Evolutionary conservation across 2,888 invertebrate genomes (phyloP).

Genomic region (Watsonalla binaria): DNA sequence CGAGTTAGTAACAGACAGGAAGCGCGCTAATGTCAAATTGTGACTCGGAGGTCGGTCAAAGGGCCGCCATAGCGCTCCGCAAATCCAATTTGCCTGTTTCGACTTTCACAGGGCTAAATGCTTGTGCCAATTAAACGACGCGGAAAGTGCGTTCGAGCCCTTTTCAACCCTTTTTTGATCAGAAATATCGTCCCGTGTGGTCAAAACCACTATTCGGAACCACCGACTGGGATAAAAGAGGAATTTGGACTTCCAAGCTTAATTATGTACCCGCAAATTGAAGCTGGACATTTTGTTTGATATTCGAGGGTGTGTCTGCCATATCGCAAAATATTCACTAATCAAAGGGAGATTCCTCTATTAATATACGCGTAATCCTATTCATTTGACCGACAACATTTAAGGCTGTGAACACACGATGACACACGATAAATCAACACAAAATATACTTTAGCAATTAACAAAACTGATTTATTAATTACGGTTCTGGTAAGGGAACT

Average conservation of each 20-base stretch:
- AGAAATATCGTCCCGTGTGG: constrained; percentile 36
- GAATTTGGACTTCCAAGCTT: constrained; percentile 28
- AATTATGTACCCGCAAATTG: constrained; percentile 28
- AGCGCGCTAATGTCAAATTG: constrained; percentile 61
- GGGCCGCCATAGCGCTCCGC: constrained; percentile 50
- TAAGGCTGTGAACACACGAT: not conserved
- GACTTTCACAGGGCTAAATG: constrained; percentile 64
- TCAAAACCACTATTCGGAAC: constrained; percentile 37
- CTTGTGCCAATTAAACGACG: constrained; percentile 71
- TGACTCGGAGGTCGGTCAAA: constrained; percentile 63
- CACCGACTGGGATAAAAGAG: constrained; percentile 39
- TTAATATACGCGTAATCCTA: not conserved
- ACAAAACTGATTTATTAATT: no score
- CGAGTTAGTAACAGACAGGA: constrained; percentile 55
- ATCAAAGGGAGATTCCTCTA: not conserved
- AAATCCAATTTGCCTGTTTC: constrained; percentile 73
- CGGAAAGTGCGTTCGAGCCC: constrained; percentile 60
- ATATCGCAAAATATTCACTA: not conserved
- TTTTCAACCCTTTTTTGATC: constrained; percentile 50
- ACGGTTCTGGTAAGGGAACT: no score
- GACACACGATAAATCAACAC: no score
- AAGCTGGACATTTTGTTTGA: constrained; percentile 24
- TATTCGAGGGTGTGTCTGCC: constrained; percentile 13
- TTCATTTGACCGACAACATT: not conserved
- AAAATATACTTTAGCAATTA: no score